Evolutionary conservation across 2,888 invertebrate genomes (phyloP), one percentile per base, ranked within the genome.

Genomic region (Athrips mouffetella): DNA sequence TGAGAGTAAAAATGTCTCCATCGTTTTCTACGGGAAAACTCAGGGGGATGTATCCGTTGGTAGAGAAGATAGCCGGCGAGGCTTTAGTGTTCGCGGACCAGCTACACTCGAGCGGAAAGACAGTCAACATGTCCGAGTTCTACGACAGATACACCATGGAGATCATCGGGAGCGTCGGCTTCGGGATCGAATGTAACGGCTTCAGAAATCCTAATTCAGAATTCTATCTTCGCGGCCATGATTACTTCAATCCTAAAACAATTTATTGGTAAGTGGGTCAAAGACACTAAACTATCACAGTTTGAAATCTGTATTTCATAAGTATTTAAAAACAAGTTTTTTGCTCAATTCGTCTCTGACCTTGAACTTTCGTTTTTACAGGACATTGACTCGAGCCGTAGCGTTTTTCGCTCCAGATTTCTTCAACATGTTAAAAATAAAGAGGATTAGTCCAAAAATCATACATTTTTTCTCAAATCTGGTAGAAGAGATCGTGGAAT

Each of bases 11-110:
- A 59, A 73, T 94, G 61, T 89, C 93, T 0, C 91, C 93, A 0
- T 89, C 91, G 0, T 94, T 93, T 64, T 90, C 93, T 0, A 89
- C 92, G 0, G 91, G 91, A 5, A 93, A 92, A 71, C 71, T 94
- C 41, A 93, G 91, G 67, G 86, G 76, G 1, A 92, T 93, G 91
- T 92, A 91, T 58, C 80, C 81, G 0, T 87, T 91, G 0, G 89
- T 93, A 8, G 83, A 90, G 31, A 78, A 89, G 27, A 90, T 91
- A 48, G 91, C 90, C 0, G 71, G 85, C 8, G 83, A 90, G 48
- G 83, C 92, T 57, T 66, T 86, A 1, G 63, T 71, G 3, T 84
- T 89, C 48, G 75, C 90, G 5, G 70, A 80, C 16, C 47, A 67
- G 41, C 33, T 65, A 50, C 51, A 80, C 48, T 49, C 68, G 0